A percentile compares a stretch with the other conserved stretches of the same genome.
Evolutionary conservation across 1,140 invertebrate genomes (phyloP).

Genomic region (Anoplolepis gracilipes): DNA sequence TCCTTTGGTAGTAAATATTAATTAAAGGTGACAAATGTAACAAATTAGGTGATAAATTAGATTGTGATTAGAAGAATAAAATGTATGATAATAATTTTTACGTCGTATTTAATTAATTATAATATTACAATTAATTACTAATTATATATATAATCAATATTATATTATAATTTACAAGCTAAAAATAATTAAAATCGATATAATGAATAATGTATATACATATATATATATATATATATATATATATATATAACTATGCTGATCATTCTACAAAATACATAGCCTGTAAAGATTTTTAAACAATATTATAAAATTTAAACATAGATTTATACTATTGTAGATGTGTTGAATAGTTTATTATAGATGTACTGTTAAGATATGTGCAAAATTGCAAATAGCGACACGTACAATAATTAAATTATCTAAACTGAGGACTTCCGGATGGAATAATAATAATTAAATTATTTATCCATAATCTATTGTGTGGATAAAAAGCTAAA

Average conservation of each 20-base stretch:
- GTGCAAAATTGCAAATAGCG: neutral
- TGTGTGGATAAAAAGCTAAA: neutral
- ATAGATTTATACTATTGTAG: neutral
- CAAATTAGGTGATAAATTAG: too few relatives aligned
- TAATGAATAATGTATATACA: too few relatives aligned
- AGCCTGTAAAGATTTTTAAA: neutral
- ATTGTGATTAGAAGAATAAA: neutral
- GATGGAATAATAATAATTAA: too few relatives aligned
- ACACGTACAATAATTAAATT: neutral
- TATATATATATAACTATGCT: too few relatives aligned
- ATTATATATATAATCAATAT: neutral
- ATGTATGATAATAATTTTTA: neutral
- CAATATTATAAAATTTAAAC: too few relatives aligned
- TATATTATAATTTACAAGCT: neutral
- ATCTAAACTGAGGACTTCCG: too few relatives aligned
- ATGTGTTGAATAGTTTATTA: neutral
- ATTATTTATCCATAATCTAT: too few relatives aligned
- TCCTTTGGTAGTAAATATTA: neutral
- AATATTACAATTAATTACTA: neutral
- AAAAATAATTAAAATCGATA: too few relatives aligned
- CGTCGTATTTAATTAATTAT: neutral
- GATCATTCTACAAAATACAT: neutral
- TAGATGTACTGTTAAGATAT: too few relatives aligned
- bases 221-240: too few relatives aligned
- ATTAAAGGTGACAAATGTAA: too few relatives aligned